Percentiles rank a stretch among this genome's conserved stretches.
Conservation (phyloP, 2,113 vertebrate species). For the Numida meleagris region DNA sequence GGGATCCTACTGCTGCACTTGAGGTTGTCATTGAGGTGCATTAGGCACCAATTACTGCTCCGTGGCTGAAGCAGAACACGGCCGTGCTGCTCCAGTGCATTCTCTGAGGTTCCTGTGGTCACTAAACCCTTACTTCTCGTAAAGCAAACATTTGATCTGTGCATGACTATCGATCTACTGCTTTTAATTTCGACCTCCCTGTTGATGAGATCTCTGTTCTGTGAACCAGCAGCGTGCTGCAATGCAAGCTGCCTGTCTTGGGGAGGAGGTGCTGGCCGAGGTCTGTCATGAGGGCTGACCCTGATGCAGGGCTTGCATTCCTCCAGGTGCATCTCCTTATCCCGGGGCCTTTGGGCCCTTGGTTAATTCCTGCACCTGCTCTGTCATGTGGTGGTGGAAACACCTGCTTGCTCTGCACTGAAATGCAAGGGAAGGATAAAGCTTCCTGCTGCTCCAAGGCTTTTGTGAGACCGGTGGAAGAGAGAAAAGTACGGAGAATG, state of each 20-base stretch:
- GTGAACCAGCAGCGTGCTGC: rapidly evolving
- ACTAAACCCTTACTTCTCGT: rapidly evolving
- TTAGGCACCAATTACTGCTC: neutral
- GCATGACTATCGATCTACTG: rapidly evolving
- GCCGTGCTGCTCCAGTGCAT: rapidly evolving
- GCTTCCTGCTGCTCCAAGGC: neutral
- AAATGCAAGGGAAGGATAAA: rapidly evolving
- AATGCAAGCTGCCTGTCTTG: neutral
- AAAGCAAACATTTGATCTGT: rapidly evolving
- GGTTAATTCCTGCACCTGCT: neutral
- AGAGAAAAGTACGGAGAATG: neutral
- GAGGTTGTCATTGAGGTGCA: rapidly evolving
- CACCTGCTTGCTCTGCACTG: rapidly evolving
- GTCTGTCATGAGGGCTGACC: neutral
- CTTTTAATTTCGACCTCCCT: neutral
- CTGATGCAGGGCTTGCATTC: rapidly evolving
- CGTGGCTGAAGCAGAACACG: rapidly evolving
- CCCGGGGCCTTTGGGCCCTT: neutral
- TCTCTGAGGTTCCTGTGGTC: rapidly evolving
- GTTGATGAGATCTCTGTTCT: too few relatives aligned
- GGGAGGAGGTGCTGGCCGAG: neutral
- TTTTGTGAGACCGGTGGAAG: neutral
- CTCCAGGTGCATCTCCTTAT: neutral
- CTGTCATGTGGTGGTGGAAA: rapidly evolving
- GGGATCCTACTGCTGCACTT: neutral